Evolutionary conservation across 1,140 invertebrate genomes (phyloP), one percentile per base, ranked within the genome.

Genomic region (Brachionus manjavacas): DNA sequence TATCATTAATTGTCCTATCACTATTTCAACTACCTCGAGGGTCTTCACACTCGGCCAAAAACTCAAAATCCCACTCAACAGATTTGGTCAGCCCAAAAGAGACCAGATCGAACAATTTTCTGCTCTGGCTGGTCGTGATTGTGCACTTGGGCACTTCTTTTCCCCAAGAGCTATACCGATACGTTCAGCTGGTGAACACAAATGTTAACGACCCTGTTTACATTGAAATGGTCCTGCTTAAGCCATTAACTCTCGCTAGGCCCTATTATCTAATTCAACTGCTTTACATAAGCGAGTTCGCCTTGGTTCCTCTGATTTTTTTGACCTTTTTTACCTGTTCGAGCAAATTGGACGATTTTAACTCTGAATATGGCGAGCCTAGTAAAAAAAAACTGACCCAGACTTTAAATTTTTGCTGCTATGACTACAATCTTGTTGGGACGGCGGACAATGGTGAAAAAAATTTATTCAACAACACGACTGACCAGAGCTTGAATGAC

Each of bases 401-500:
- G 11, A 28, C 25, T 25, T 25, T 76, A 14, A 76, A 25, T 35
- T 76, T 49, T 49, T 76, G 72, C 28, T 76, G 41, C 25, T 76
- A 76, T 76, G 72, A 76, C 46, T 25, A 76, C 20, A 49, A 76
- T 49, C 46, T 76, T 39, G 25, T 76, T 12, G 43, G 43, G 2
- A 9, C 14, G 12, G 20, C 14, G 20, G 39, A 49, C 20, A 74
- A 23, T 41, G 43, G 39, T 23, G 39, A 46, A 23, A 76, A 49
- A 12, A 49, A 1, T 76, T 4, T 76, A 23, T 76, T 76, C 25
- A 76, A 76, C 23, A 49, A 76, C n/a, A 76, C 72, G 3, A 76
- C 72, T 25, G 72, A 76, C 49, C 72, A 76, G 25, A 76, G 72
- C 41, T 49, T 76, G 41, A 76, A 76, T 76, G 72, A 76, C 49